Evolutionary conservation across 2,113 vertebrate species (phyloP).

Genomic region (Fulmarus glacialis): DNA sequence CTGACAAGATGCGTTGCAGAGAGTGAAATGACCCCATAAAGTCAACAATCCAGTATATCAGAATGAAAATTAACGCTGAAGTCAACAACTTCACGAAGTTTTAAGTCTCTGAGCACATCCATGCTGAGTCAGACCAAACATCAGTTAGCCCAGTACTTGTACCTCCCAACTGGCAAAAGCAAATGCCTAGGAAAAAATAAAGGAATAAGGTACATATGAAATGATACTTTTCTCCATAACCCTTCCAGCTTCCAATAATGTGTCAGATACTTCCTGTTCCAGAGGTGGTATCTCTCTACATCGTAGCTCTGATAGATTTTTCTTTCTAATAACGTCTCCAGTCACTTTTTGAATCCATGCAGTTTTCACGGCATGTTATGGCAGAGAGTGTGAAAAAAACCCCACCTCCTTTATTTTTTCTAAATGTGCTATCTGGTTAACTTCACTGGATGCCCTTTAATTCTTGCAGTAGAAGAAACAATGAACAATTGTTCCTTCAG

Average conservation of each 20-base stretch:
- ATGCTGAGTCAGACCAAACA: neutral
- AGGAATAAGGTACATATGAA: neutral
- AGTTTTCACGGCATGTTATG: neutral
- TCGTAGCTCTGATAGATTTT: rapidly evolving
- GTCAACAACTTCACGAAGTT: neutral
- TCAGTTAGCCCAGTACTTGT: neutral
- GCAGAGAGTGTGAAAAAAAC: neutral
- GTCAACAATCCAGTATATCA: neutral
- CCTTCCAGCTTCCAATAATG: neutral
- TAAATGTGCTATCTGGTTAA: neutral
- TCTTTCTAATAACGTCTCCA: neutral
- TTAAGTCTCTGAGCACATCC: neutral
- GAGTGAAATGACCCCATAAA: neutral
- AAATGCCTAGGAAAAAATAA: neutral
- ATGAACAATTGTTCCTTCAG: neutral
- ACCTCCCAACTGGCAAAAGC: neutral
- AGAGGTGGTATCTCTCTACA: neutral
- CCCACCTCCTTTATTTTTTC: neutral
- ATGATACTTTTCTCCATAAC: neutral
- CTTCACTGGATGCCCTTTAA: neutral
- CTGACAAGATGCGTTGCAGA: neutral
- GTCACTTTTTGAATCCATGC: neutral
- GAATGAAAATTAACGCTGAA: neutral
- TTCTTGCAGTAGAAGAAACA: neutral
- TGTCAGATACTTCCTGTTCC: neutral